Evolutionary conservation across 2,113 vertebrate genomes (phyloP).

Genomic region (Hipposideros armiger): DNA sequence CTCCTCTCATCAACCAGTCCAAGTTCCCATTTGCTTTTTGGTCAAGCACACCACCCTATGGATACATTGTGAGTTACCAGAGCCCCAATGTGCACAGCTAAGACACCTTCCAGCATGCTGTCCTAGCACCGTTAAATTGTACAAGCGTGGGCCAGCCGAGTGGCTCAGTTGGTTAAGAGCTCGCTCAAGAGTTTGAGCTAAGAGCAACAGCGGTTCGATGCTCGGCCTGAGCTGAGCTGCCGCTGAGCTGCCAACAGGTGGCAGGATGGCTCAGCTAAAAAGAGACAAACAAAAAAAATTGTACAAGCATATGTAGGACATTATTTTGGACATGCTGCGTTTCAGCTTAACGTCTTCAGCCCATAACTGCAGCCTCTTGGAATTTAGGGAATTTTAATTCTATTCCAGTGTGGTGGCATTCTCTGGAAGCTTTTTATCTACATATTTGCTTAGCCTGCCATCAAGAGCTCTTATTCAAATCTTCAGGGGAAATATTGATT

Average conservation of each 20-base stretch:
- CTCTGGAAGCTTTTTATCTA: not conserved
- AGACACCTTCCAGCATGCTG: too few species aligned
- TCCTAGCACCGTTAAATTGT: rapidly evolving
- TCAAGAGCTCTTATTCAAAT: not conserved
- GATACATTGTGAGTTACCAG: too few species aligned
- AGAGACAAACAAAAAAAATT: too few species aligned
- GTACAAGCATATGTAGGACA: not conserved
- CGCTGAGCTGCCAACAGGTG: too few species aligned
- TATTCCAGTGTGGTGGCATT: not conserved
- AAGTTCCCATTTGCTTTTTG: not conserved
- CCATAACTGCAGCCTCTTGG: not conserved
- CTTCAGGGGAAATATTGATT: not conserved
- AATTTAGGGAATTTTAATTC: not conserved
- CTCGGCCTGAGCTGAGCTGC: too few species aligned
- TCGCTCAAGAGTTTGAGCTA: too few species aligned
- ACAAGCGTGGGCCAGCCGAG: too few species aligned
- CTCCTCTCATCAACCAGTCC: not conserved
- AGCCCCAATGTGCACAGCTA: not conserved
- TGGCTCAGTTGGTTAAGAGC: too few species aligned
- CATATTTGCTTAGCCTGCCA: not conserved
- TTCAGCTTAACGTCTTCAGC: not conserved
- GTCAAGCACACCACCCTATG: not conserved
- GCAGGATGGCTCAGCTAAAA: too few species aligned
- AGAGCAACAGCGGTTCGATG: too few species aligned
- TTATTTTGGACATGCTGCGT: not conserved